These are phyloP conservation scores for Cololabis saira DNA, from an alignment of 2,113 vertebrate genomes.

Conservation along the genomic window DNA sequence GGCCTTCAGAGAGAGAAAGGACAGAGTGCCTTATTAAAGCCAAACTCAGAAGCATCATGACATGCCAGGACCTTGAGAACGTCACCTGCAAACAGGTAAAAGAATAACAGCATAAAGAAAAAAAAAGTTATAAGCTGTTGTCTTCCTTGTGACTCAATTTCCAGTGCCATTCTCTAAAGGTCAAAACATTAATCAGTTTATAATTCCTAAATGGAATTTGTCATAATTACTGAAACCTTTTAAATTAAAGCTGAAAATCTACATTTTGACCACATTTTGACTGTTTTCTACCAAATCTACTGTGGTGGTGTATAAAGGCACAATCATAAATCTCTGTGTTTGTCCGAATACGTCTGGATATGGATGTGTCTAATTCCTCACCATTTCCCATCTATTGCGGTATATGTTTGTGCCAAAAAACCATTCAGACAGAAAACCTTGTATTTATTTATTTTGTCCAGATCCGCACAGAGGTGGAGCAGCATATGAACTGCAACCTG, in stretches of 20 bases:
- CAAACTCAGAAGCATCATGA: conserved; percentile 97
- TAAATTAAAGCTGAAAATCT: too few relatives aligned
- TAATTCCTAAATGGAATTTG: too few relatives aligned
- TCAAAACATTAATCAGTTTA: neutral
- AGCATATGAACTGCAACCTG: conserved; percentile 96
- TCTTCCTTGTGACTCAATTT: conserved; percentile 4
- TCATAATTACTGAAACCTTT: too few relatives aligned
- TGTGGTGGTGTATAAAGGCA: too few relatives aligned
- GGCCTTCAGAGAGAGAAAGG: conserved; percentile 92
- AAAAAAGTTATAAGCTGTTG: neutral
- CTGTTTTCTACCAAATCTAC: too few relatives aligned
- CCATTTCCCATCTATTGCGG: too few relatives aligned
- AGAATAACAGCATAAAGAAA: neutral
- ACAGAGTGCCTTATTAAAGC: conserved; percentile 94
- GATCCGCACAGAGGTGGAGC: conserved; percentile 89
- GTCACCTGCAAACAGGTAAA: conserved; percentile 97
- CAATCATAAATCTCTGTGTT: too few relatives aligned
- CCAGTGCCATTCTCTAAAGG: neutral
- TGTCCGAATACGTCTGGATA: too few relatives aligned
- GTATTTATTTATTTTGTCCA: conserved; percentile 18
- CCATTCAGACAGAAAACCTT: neutral
- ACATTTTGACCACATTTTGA: too few relatives aligned
- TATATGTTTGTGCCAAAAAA: neutral
- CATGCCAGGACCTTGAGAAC: conserved; percentile 95
- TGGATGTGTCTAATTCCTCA: too few relatives aligned